Evolutionary conservation across 2,888 invertebrate genomes (phyloP).

Genomic region (Sinelater perroti): DNA sequence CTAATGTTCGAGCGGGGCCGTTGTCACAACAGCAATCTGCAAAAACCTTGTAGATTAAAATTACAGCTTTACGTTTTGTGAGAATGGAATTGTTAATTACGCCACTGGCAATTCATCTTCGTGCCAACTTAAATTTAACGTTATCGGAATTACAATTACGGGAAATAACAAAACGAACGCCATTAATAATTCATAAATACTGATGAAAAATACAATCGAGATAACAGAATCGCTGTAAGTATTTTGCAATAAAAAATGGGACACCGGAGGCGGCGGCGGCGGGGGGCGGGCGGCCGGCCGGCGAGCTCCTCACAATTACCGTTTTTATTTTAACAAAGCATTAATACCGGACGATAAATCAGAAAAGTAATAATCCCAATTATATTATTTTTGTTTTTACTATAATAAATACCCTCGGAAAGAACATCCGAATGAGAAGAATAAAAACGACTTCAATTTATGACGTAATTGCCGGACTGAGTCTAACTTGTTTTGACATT

Average conservation of each 20-base stretch:
- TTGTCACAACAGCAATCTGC: no score
- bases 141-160: slow-evolving; percentile 16
- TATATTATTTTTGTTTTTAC: slow-evolving; percentile 49
- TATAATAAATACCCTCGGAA: slow-evolving; percentile 49
- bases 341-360: slow-evolving; percentile 51
- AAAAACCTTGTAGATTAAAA: no score
- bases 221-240: slow-evolving; percentile 27
- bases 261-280: slow-evolving; percentile 6
- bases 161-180: slow-evolving; percentile 22
- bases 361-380: slow-evolving; percentile 52
- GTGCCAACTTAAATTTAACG: background rate
- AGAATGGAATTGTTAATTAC: no score
- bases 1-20: no score
- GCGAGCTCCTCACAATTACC: slow-evolving; percentile 21
- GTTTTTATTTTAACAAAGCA: slow-evolving; percentile 37
- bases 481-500: slow-evolving; percentile 55
- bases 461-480: slow-evolving; percentile 51
- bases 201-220: slow-evolving; percentile 30
- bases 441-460: slow-evolving; percentile 52
- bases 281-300: no score
- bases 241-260: slow-evolving; percentile 16
- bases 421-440: slow-evolving; percentile 44
- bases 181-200: slow-evolving; percentile 29
- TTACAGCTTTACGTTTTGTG: no score
- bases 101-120: slow-evolving; percentile 10